Percentiles rank a stretch among this genome's conserved stretches.
These are phyloP conservation scores for Noctua janthina DNA, from an alignment of 2,888 invertebrate species.

Conservation along the genomic window DNA sequence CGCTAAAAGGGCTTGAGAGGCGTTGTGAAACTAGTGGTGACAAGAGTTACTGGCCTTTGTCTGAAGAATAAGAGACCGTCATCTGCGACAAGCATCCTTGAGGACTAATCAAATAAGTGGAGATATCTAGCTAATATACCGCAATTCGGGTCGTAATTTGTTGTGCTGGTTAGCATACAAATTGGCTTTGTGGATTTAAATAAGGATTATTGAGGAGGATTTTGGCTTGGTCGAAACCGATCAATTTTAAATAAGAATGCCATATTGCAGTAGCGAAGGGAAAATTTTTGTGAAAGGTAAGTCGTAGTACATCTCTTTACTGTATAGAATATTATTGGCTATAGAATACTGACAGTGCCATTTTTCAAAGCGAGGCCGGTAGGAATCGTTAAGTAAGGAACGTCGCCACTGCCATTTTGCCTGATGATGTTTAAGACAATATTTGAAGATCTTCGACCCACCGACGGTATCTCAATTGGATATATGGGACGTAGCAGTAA, in stretches of 20 bases:
- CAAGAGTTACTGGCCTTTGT: conserved; percentile 68
- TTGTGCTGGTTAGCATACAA: conserved; percentile 8
- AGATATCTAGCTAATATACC: conserved; percentile 22
- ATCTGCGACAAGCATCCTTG: conserved; percentile 33
- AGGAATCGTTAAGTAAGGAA: too few relatives aligned
- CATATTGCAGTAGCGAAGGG: too few relatives aligned
- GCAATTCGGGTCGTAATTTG: background rate
- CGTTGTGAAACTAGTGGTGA: conserved; percentile 50
- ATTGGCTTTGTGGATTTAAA: conserved; percentile 3
- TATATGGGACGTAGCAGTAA: background rate
- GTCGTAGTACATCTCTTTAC: too few relatives aligned
- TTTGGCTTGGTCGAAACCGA: background rate
- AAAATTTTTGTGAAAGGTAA: too few relatives aligned
- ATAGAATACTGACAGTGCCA: too few relatives aligned
- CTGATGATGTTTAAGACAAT: background rate
- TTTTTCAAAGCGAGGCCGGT: too few relatives aligned
- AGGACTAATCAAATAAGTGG: conserved; percentile 40
- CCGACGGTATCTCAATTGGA: background rate
- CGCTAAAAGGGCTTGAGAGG: conserved; percentile 67
- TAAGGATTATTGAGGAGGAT: background rate
- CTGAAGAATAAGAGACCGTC: conserved; percentile 44
- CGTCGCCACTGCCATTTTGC: too few relatives aligned
- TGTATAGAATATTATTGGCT: too few relatives aligned
- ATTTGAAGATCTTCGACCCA: background rate
- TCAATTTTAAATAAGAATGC: background rate